Evolutionary conservation across 2,113 vertebrate species (phyloP).

Genomic region (Melanotaenia duboulayi): DNA sequence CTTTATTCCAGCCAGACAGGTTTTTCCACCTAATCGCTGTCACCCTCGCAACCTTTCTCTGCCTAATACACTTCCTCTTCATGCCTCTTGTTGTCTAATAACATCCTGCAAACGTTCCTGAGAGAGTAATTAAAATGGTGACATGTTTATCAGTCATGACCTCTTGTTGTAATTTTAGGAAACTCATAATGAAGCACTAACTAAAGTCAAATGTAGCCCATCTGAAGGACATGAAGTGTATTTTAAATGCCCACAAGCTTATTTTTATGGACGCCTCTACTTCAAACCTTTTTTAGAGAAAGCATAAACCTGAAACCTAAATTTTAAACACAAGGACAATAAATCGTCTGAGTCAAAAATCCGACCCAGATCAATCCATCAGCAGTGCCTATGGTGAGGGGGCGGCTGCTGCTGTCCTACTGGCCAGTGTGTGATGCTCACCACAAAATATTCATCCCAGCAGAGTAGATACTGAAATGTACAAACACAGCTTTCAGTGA

Average conservation of each 20-base stretch:
- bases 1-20: slow-evolving; percentile 50
- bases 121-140: too few relatives aligned
- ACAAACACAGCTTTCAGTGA: neutral
- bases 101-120: neutral
- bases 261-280: too few relatives aligned
- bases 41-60: slow-evolving; percentile 32
- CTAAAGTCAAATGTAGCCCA: too few relatives aligned
- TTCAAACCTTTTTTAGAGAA: neutral
- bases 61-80: neutral
- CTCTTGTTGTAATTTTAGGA: too few relatives aligned
- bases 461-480: neutral
- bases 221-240: neutral
- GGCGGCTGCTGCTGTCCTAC: neutral
- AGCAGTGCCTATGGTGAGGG: neutral
- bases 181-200: too few relatives aligned
- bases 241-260: neutral
- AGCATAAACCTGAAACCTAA: slow-evolving; percentile 3
- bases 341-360: slow-evolving; percentile 13
- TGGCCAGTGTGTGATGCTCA: neutral
- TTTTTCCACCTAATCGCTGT: slow-evolving; percentile 43
- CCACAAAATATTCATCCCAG: neutral
- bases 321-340: neutral
- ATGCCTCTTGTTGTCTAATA: neutral
- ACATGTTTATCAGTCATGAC: too few relatives aligned
- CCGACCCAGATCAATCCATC: slow-evolving; percentile 23